Percentiles rank a stretch among this genome's conserved stretches.
Evolutionary conservation across 1,140 invertebrate genomes (phyloP).

Genomic region (Ladona fulva): DNA sequence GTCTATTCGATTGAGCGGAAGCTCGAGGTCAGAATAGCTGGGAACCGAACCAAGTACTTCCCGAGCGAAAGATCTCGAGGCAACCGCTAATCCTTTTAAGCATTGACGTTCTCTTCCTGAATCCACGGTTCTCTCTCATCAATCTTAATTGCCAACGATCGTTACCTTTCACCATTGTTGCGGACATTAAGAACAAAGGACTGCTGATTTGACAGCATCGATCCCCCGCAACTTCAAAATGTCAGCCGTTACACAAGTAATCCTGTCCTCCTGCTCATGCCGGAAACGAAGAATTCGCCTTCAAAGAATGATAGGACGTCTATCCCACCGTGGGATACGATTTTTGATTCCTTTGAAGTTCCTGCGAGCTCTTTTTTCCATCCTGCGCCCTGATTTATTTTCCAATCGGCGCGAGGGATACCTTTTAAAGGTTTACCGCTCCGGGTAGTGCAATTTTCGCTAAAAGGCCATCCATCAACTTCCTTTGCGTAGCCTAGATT

Average conservation of each 20-base stretch:
- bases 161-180: constrained; percentile 5
- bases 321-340: not conserved
- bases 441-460: not conserved
- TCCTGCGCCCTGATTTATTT: not conserved
- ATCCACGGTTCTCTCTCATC: not conserved
- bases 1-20: too few species aligned
- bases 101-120: not conserved
- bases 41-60: not conserved
- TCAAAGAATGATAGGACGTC: not conserved
- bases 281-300: not conserved
- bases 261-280: not conserved
- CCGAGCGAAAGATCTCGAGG: not conserved
- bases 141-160: not conserved
- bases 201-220: not conserved
- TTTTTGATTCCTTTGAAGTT: not conserved
- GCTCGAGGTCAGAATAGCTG: not conserved
- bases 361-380: not conserved
- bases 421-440: not conserved
- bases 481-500: not conserved
- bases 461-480: not conserved
- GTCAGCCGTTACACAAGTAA: not conserved
- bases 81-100: not conserved
- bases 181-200: not conserved
- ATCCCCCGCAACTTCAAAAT: not conserved
- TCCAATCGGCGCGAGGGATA: not conserved